Conservation (phyloP, 2,797 vertebrate genomes). For the Percopsis omiscomaycus region DNA sequence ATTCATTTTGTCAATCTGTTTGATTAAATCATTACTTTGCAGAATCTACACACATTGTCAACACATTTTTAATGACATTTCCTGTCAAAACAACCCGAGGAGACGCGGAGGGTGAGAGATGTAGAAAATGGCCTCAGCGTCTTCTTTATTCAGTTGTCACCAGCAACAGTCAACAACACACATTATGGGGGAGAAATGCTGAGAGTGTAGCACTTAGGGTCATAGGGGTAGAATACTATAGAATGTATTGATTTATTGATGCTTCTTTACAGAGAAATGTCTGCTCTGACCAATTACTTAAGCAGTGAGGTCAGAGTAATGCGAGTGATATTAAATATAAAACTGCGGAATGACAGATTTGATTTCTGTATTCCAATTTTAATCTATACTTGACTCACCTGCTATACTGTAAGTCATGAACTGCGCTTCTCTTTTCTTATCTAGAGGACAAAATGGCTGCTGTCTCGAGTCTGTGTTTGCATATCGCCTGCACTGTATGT, state of each 20-base stretch:
- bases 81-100: not conserved
- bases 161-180: constrained; percentile 16
- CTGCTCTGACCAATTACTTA: constrained; percentile 21
- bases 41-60: not conserved
- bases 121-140: not conserved
- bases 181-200: constrained; percentile 19
- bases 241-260: constrained; percentile 53
- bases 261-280: constrained; percentile 19
- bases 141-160: constrained; percentile 15
- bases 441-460: constrained; percentile 52
- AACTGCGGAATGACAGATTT: constrained; percentile 1
- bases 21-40: not conserved
- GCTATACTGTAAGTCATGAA: constrained; percentile 49
- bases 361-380: constrained; percentile 13
- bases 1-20: constrained; percentile 7
- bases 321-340: constrained; percentile 31
- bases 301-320: constrained; percentile 27
- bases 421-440: constrained; percentile 37
- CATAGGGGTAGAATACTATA: constrained; percentile 16
- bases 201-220: constrained; percentile 23
- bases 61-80: constrained; percentile 1
- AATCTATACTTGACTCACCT: constrained; percentile 17
- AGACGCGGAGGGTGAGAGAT: not conserved
- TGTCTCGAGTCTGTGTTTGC: constrained; percentile 60
- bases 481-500: constrained; percentile 53